Base-by-base conservation (phyloP, 2,113 vertebrate genomes). In the Panthera tigris region DNA sequence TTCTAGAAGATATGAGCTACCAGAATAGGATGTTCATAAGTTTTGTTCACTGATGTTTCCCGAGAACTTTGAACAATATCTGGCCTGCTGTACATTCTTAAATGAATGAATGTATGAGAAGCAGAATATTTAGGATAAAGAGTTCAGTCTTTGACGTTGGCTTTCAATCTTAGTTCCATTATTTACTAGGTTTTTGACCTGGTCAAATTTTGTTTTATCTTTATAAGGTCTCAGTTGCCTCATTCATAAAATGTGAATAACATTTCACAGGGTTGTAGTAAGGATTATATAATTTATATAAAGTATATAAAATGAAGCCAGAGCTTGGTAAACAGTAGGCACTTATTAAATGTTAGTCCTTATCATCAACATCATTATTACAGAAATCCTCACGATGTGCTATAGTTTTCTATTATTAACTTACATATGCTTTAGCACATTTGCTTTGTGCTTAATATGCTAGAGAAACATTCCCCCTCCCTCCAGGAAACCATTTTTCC, bases 171-270 rank as follows among this genome's bases (percentile, higher is more conserved):
- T 86, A 27, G 13, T 79, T 92, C 61, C 25, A 55, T 91, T 61
- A 87, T 76, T 57, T 90, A 84, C 31, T 61, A 95, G 5, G 27
- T 33, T 39, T 91, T 57, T 81, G 45, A 81, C 21, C 11, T 74
- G 18, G 3, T 52, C 7, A 85, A 31, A 84, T 88, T 95, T 91
- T 94, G 31, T 18, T 82, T 96, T 84, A 91, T 13, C 4, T 91
- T 96, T n/a, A 13, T 85, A 81, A 85, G 29, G 84, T 73, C 36
- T 91, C 16, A 36, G n/a, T 79, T 92, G 45, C 89, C 10, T 97
- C 55, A 84, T 41, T 93, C 25, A 81, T 27, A 45, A 87, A 87
- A 84, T 85, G 15, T 12, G 11, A 71, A 71, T 85, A 52, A 84
- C 19, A 63, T 82, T 31, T 93, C 48, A 45, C 7, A 84, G 65